phyloP scores from a whole-genome alignment of 1,140 invertebrate genomes.

The Drosophila seguyi region DNA sequence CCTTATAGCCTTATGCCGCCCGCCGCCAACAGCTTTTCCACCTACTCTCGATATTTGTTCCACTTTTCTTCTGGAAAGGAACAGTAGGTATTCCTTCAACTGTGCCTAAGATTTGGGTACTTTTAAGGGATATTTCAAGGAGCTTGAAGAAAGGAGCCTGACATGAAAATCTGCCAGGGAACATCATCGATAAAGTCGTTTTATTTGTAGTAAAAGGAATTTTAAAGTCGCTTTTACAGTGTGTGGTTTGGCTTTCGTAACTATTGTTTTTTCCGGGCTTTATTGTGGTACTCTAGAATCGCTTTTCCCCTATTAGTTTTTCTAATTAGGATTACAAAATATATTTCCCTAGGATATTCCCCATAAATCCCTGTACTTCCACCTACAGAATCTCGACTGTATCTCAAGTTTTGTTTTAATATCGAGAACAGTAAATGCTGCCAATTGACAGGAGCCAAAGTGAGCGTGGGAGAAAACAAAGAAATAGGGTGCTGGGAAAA shows the following conservation, averaged over 20 bases:
- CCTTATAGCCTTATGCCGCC: constrained; percentile 4
- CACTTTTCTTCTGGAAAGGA: not conserved
- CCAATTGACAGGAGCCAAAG: constrained; percentile 62
- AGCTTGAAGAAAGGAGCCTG: not conserved
- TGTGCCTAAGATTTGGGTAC: too few relatives aligned
- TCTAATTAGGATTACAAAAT: not conserved
- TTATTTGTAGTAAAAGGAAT: not conserved
- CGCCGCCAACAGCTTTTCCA: constrained; percentile 2
- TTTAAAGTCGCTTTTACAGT: not conserved
- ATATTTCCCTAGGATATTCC: too few relatives aligned
- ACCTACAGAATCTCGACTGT: constrained; percentile 16
- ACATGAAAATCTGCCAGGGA: too few relatives aligned
- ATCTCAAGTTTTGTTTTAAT: constrained; percentile 23
- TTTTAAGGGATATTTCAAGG: not conserved
- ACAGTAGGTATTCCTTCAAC: constrained; percentile 9
- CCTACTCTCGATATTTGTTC: constrained; percentile 5
- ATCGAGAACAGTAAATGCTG: constrained; percentile 64
- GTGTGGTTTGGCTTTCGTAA: accelerated
- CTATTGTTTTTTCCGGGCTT: too few relatives aligned
- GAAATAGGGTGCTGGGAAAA: not conserved
- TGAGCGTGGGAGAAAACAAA: constrained; percentile 6
- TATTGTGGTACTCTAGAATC: not conserved
- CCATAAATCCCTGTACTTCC: not conserved
- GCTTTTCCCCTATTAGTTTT: not conserved
- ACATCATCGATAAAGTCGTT: not conserved